A percentile compares a stretch with the other conserved stretches of the same genome.
Conservation (phyloP, 2,113 vertebrate genomes). For the Albula goreensis region DNA sequence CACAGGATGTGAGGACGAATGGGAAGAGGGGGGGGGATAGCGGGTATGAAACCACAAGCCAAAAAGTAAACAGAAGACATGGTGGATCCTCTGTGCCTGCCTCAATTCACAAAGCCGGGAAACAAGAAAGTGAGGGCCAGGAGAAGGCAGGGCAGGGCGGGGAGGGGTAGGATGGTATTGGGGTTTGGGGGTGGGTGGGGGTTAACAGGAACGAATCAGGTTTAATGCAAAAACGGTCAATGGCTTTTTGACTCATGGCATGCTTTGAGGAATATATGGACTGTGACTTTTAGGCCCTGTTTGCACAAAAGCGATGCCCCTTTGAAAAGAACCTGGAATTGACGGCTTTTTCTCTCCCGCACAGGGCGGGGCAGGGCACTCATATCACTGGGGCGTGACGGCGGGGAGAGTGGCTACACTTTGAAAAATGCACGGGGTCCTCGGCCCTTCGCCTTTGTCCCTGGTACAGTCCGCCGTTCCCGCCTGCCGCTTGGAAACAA, state of each 20-base stretch:
- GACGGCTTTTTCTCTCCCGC: conserved; percentile 73
- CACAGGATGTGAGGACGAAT: conserved; percentile 61
- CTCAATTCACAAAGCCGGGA: conserved; percentile 63
- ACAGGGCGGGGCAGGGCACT: conserved; percentile 67
- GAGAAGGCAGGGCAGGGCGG: conserved; percentile 40
- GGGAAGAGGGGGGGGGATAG: background rate
- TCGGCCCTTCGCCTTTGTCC: conserved; percentile 54
- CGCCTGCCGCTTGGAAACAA: conserved; percentile 71
- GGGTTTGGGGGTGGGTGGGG: conserved; percentile 25
- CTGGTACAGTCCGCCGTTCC: conserved; percentile 64
- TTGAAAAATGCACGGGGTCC: conserved; percentile 60
- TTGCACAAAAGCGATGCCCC: conserved; percentile 69
- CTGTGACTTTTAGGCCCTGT: conserved; percentile 69
- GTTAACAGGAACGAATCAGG: conserved; percentile 56
- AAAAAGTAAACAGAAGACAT: conserved; percentile 31
- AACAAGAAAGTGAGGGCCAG: conserved; percentile 68
- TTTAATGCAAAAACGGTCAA: conserved; percentile 67
- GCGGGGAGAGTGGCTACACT: conserved; percentile 64
- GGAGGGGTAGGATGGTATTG: conserved; percentile 28
- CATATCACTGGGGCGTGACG: conserved; percentile 76
- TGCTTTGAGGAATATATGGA: conserved; percentile 70
- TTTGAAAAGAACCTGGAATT: conserved; percentile 74
- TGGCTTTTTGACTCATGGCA: conserved; percentile 66
- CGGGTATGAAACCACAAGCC: conserved; percentile 48
- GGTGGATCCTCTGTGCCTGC: conserved; percentile 34